Conservation (phyloP, 2,113 vertebrate species). For the Rutilus rutilus region DNA sequence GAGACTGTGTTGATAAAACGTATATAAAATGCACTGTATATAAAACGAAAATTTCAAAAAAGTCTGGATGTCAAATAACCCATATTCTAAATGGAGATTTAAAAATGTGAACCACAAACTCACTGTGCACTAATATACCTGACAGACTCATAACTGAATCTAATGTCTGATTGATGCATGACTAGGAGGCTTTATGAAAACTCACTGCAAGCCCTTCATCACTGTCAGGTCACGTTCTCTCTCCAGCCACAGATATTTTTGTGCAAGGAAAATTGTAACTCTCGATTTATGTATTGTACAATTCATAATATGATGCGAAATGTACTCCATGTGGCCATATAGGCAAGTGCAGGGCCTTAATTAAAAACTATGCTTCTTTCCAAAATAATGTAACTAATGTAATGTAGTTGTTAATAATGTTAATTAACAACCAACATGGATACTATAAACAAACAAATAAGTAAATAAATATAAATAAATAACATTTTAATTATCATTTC, state of each 20-base stretch:
- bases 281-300: background rate
- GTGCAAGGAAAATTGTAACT: background rate
- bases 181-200: background rate
- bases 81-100: background rate
- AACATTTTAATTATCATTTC: too few species aligned
- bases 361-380: too few species aligned
- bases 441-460: too few species aligned
- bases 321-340: too few species aligned
- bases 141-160: background rate
- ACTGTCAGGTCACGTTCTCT: conserved; percentile 37
- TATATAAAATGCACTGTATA: too few species aligned
- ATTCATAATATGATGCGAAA: too few species aligned
- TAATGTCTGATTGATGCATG: conserved; percentile 27
- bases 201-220: conserved; percentile 24
- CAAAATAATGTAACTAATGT: too few species aligned
- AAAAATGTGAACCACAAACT: background rate
- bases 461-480: too few species aligned
- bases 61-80: background rate
- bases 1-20: too few species aligned
- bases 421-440: too few species aligned
- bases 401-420: too few species aligned
- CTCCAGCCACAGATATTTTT: background rate
- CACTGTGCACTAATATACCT: background rate
- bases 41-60: background rate
- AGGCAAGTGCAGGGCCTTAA: too few species aligned